Base-by-base conservation (phyloP, 1,140 invertebrate genomes). In the Harpegnathos saltator region DNA sequence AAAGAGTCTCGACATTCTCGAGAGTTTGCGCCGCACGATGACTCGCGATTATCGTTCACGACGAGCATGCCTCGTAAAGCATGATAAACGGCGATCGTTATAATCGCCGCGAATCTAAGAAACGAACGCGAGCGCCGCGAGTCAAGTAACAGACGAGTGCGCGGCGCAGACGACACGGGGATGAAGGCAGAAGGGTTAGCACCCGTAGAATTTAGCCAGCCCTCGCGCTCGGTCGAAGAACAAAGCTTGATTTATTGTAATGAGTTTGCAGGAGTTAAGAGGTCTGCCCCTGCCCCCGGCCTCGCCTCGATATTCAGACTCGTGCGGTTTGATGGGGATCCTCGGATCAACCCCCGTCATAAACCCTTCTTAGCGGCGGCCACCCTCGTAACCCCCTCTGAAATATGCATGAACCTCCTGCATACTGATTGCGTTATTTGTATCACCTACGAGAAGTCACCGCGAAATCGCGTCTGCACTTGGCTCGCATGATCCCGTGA, bases 201-300 rank as follows among this genome's bases (percentile, higher is more conserved):
- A 92, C 91, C 90, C 91, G 86, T 90, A 92, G 91, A 94, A 92
- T 94, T 94, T 91, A 92, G 90, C 91, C 85, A 90, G 89, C 91
- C 91, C 91, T 92, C 82, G 90, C 78, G 90, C 78, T 83, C 89
- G 91, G 86, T 91, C 91, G 93, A 94, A 93, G 94, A 94, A 94
- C 93, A 94, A 94, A 94, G 93, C 93, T 94, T 94, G 93, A 94
- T 94, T 94, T 94, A 94, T 94, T 93, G 93, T 94, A 94, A 94
- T 94, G 94, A 94, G 94, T 94, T 94, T 94, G 92, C 89, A 91
- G 92, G 92, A 94, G 93, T 94, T 94, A 94, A 93, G 93, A 94
- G 94, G 93, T 91, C 89, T 88, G 77, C 88, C 84, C 85, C 75
- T 69, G 83, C 69, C 83, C 90, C 86, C 85, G 84, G 68, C 66